These are phyloP conservation scores for Synaphobranchus kaupii DNA, from an alignment of 2,797 vertebrate species.

Conservation along the genomic window DNA sequence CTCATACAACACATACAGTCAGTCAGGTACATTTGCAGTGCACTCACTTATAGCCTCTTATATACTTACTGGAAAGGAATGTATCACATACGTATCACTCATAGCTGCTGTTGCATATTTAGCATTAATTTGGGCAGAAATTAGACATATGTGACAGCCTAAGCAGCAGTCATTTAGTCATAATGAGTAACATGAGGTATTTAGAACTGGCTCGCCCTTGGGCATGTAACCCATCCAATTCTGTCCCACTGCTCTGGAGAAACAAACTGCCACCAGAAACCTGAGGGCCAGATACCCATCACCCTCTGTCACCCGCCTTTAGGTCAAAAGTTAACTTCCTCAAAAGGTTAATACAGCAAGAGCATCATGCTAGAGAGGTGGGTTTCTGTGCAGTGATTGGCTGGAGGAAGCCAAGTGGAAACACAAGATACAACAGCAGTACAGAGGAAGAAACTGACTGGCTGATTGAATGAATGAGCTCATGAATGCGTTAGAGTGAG, in stretches of 20 bases:
- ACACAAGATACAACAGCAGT: no score
- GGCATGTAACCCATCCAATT: not conserved
- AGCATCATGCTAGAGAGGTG: not conserved
- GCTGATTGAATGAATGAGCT: not conserved
- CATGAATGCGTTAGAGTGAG: no score
- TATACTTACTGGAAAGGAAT: not conserved
- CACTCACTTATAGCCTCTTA: no score
- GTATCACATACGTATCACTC: not conserved
- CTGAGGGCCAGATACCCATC: not conserved
- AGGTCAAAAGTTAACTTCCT: no score
- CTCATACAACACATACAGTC: no score
- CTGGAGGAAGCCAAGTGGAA: not conserved
- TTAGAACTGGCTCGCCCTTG: not conserved
- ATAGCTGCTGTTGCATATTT: not conserved
- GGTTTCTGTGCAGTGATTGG: not conserved
- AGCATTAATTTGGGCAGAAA: not conserved
- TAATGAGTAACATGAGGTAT: not conserved
- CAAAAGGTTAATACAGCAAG: not conserved
- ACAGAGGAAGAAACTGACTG: not conserved
- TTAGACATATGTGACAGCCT: not conserved
- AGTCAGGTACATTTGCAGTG: not conserved
- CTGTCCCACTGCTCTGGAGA: not conserved
- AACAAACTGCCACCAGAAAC: not conserved
- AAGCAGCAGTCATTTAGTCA: not conserved
- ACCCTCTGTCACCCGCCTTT: no score